These are phyloP conservation scores for Tiliqua scincoides DNA, from an alignment of 2,113 vertebrate genomes.

Conservation along the genomic window DNA sequence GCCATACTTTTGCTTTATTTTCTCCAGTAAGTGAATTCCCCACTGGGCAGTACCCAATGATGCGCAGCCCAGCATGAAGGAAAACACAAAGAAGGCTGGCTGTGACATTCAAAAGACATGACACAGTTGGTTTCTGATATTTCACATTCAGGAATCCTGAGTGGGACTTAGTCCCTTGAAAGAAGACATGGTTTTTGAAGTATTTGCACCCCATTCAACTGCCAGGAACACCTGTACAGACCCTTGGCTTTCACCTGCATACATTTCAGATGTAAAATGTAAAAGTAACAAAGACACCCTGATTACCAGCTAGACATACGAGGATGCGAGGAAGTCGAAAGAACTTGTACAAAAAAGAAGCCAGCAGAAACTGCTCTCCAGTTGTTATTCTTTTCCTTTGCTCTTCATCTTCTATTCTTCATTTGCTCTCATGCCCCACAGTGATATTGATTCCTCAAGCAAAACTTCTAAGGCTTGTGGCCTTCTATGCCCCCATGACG, in stretches of 20 bases:
- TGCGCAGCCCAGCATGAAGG: neutral
- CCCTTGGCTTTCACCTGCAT: neutral
- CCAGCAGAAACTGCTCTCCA: neutral
- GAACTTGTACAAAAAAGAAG: neutral
- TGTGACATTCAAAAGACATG: constrained; percentile 1
- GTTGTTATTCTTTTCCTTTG: neutral
- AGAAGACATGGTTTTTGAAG: constrained; percentile 6
- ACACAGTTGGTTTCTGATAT: constrained; percentile 14
- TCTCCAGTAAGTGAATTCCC: constrained; percentile 24
- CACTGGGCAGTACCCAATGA: neutral
- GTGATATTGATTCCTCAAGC: neutral
- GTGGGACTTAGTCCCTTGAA: neutral
- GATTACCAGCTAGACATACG: neutral
- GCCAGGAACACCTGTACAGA: neutral
- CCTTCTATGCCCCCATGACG: fast-evolving
- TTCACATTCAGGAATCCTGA: neutral
- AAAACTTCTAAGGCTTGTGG: neutral
- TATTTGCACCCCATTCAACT: constrained; percentile 7
- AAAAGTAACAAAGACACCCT: neutral
- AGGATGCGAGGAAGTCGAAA: neutral
- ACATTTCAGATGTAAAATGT: neutral
- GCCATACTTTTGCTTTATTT: neutral
- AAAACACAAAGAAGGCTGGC: neutral
- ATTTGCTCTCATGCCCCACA: neutral
- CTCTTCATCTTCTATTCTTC: constrained; percentile 32